Evolutionary conservation across 2,113 vertebrate species (phyloP).

Genomic region (Candoia aspera): DNA sequence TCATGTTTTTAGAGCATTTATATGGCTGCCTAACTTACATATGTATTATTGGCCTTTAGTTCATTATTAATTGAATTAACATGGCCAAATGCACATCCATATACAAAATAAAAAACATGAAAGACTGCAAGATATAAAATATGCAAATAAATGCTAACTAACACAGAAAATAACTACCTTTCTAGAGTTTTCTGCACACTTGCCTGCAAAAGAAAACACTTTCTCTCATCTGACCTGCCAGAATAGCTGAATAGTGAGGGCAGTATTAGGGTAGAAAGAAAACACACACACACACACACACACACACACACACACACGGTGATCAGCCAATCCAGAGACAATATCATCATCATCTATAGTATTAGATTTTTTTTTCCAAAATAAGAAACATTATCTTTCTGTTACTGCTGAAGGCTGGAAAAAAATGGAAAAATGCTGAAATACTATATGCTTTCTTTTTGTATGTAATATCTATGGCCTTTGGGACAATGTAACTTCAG

Average conservation of each 20-base stretch:
- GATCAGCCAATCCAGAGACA: neutral
- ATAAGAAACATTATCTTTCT: conserved; percentile 6
- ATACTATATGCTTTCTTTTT: neutral
- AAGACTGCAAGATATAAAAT: neutral
- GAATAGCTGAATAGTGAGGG: neutral
- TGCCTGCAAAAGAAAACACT: neutral
- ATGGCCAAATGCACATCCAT: neutral
- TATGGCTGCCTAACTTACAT: neutral
- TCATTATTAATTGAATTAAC: neutral
- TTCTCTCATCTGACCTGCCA: neutral
- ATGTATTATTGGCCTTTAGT: neutral
- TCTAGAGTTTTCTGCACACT: neutral
- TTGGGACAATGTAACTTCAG: conserved; percentile 24
- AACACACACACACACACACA: too few species aligned
- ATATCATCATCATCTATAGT: neutral
- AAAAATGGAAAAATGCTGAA: neutral
- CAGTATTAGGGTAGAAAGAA: neutral
- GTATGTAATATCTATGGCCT: conserved; percentile 32
- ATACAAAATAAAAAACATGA: neutral
- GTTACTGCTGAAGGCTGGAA: fast-evolving
- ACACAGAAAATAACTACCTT: neutral
- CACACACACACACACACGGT: too few species aligned
- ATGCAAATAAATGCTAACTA: neutral
- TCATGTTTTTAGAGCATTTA: too few species aligned
- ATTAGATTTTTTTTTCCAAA: neutral